Evolutionary conservation across 2,113 vertebrate genomes (phyloP), one percentile per base, ranked within the genome.

Genomic region (Leucopsar rothschildi): DNA sequence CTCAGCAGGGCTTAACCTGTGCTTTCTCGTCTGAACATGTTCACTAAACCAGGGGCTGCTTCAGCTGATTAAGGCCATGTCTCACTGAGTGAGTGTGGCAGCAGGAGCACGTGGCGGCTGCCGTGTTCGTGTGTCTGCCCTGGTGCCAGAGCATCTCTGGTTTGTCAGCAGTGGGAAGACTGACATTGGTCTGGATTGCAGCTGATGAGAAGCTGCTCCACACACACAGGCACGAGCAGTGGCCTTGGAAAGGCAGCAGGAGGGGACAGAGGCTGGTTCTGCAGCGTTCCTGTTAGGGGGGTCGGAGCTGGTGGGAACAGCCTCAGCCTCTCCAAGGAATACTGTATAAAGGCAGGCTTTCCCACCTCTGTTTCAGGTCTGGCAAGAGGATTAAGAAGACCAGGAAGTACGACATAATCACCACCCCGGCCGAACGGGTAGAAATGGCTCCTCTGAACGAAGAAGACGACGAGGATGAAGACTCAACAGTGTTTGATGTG

Each of bases 401-500:
- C 6, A 97, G 99, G 40, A 99, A 99, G 90, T 99, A 99, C 11
- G 99, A 99, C 95, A 99, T 99, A 37, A 99, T 99, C 90, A 99
- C 99, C 23, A 99, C 99, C 17, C 99, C 99, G 0, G 99, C 99
- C 0, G 99, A 99, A 97, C 97, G 98, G 1, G 99, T 99, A 7
- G 99, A 99, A 97, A 99, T 99, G 99, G 98, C 99, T 12, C 99
- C 99, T n/a, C 97, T 99, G 50, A 99, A 99, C 0, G 99, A 99
- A 79, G 99, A 99, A 18, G 98, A 99, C 0, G 99, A 99, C 0
- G 98, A 98, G 8, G 99, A 99, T 0, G 99, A 99, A 47, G 99
- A 99, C 66, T 98, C 99, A 4, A 99, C 99, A 72, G 98, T 99
- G 20, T 99, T 99, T 90, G 99, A 99, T 96, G 98, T 99, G 90